A percentile compares a stretch with the other conserved stretches of the same genome.
These are phyloP conservation scores for Drosophila merina DNA, from an alignment of 2,888 invertebrate genomes.

Conservation along the genomic window DNA sequence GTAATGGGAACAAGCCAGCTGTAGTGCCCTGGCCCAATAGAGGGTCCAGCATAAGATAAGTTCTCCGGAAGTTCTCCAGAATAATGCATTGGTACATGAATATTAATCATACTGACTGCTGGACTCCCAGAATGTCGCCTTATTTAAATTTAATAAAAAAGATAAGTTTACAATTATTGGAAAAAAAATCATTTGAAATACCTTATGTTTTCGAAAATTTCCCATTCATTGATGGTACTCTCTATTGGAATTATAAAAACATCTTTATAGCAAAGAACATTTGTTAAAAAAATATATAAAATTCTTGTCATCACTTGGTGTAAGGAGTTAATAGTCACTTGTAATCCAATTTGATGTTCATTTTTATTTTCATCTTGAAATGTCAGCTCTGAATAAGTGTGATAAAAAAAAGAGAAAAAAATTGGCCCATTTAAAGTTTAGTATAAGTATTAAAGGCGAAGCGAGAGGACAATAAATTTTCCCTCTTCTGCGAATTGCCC, in stretches of 20 bases:
- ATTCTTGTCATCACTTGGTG: conserved; percentile 86
- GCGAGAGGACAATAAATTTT: too few species aligned
- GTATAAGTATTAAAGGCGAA: too few species aligned
- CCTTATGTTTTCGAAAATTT: conserved; percentile 63
- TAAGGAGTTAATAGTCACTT: conserved; percentile 85
- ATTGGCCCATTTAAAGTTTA: too few species aligned
- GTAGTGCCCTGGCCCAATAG: conserved; percentile 85
- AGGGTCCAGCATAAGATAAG: conserved; percentile 85
- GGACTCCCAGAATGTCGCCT: background rate
- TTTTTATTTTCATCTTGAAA: background rate
- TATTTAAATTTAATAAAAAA: background rate
- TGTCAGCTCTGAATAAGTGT: background rate
- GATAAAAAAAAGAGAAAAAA: too few species aligned
- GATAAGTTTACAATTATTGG: background rate
- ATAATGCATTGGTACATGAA: conserved; percentile 88
- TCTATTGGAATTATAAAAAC: conserved; percentile 83
- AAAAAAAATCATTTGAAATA: conserved; percentile 23
- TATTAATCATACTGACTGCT: conserved; percentile 85
- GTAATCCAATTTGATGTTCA: conserved; percentile 81
- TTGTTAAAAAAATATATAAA: conserved; percentile 86
- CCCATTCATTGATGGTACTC: conserved; percentile 32
- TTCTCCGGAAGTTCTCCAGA: conserved; percentile 72
- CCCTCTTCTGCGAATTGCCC: too few species aligned
- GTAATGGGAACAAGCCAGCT: conserved; percentile 87
- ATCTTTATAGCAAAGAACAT: conserved; percentile 84